Conservation (phyloP, 1,140 invertebrate species). For the Heliconius eleuchia region DNA sequence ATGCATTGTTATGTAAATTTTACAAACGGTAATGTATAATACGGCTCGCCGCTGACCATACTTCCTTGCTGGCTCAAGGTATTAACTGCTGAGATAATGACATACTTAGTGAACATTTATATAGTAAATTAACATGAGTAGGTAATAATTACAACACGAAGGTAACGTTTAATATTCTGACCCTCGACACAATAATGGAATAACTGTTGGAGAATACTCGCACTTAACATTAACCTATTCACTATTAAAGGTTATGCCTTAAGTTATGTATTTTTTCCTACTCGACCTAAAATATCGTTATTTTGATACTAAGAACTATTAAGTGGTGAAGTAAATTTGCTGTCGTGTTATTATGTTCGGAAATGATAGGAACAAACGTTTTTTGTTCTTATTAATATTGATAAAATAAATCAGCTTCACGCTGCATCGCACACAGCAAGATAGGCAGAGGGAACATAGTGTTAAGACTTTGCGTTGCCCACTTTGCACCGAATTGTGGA, state of each 20-base stretch:
- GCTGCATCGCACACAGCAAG: too few species aligned
- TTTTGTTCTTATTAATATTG: too few species aligned
- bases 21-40: not conserved
- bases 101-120: conserved; percentile 19
- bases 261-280: not conserved
- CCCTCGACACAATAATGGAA: conserved; percentile 57
- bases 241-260: not conserved
- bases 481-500: too few species aligned
- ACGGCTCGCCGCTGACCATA: not conserved
- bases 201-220: conserved; percentile 55
- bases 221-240: conserved; percentile 34
- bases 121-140: conserved; percentile 41
- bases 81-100: conserved; percentile 25
- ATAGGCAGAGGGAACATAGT: too few species aligned
- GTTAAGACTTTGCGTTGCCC: too few species aligned
- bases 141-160: conserved; percentile 44
- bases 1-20: not conserved
- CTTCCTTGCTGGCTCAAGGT: conserved; percentile 7
- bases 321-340: too few species aligned
- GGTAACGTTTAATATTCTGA: conserved; percentile 50
- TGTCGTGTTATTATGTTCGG: too few species aligned
- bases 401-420: too few species aligned
- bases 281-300: not conserved
- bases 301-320: not conserved
- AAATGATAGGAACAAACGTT: too few species aligned